These are phyloP conservation scores for Gymnothorax reevesii DNA, from an alignment of 2,797 vertebrate species.

Conservation along the genomic window DNA sequence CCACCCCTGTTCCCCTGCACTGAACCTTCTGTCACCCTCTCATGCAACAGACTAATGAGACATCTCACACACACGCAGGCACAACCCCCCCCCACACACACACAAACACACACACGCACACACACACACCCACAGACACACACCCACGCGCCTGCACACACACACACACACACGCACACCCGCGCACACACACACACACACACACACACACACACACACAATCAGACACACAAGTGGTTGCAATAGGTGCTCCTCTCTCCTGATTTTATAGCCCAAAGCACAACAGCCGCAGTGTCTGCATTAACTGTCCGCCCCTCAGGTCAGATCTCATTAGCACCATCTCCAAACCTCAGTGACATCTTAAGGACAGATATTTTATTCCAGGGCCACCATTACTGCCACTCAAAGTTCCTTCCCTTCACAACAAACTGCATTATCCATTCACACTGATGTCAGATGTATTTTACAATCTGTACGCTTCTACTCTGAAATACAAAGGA, in stretches of 20 bases:
- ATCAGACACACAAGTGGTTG: background rate
- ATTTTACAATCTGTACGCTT: background rate
- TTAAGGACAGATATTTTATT: background rate
- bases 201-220: slow-evolving; percentile 14
- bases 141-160: background rate
- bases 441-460: background rate
- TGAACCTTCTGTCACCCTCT: background rate
- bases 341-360: background rate
- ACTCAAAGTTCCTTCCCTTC: background rate
- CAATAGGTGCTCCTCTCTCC: background rate
- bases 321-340: background rate
- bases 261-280: background rate
- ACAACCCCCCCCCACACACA: no score
- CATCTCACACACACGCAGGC: background rate
- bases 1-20: background rate
- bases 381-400: background rate
- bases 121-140: background rate
- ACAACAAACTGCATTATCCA: background rate
- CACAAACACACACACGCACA: background rate
- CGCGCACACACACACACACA: background rate
- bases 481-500: background rate
- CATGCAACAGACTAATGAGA: background rate
- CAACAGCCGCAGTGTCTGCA: background rate
- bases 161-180: background rate
- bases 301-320: background rate